phyloP scores from a whole-genome alignment of 2,888 invertebrate genomes.

The Falcaria lacertinaria region DNA sequence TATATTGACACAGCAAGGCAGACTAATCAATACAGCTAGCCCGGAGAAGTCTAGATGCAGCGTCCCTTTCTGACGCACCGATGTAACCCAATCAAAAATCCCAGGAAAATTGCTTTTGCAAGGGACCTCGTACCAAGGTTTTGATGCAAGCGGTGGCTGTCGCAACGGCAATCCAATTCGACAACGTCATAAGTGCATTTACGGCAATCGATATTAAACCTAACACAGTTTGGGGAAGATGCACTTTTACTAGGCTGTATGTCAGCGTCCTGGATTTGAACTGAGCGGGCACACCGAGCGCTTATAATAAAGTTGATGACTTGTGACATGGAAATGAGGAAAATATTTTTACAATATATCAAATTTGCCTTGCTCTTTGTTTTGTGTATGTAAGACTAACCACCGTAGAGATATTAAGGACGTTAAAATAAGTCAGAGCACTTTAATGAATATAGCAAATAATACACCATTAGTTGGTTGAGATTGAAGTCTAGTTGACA shows the following conservation, averaged over 20 bases:
- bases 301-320: neutral
- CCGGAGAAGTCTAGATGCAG: neutral
- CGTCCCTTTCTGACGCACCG: constrained; percentile 1
- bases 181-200: neutral
- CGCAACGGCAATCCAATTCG: neutral
- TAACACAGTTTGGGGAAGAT: neutral
- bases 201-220: neutral
- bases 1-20: neutral
- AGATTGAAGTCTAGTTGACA: too few species aligned
- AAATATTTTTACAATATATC: too few species aligned
- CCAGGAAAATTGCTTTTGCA: constrained; percentile 1
- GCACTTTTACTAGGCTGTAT: neutral
- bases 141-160: neutral
- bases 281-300: neutral
- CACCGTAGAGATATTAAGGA: too few species aligned
- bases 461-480: too few species aligned
- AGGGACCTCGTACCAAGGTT: neutral
- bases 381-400: too few species aligned
- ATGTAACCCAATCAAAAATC: neutral
- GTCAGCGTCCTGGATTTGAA: neutral
- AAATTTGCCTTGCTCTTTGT: too few species aligned
- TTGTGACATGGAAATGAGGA: too few species aligned
- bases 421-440: too few species aligned
- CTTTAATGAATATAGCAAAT: too few species aligned
- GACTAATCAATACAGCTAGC: constrained; percentile 6